Percentiles rank a stretch among this genome's conserved stretches.
phyloP scores from a whole-genome alignment of 2,888 invertebrate genomes.

The Lasiommata megera region DNA sequence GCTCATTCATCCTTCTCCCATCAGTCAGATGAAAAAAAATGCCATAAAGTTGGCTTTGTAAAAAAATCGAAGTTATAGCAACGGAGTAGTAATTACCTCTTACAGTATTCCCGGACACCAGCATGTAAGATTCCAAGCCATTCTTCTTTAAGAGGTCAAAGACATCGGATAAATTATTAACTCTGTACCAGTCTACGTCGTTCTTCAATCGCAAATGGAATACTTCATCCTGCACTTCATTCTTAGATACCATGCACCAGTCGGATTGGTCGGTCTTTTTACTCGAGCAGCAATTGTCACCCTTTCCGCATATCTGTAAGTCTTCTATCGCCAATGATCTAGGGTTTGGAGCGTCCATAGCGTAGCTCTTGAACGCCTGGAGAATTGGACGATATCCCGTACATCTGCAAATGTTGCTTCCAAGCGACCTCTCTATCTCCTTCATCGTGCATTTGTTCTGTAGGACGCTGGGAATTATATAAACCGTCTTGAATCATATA shows the following conservation, averaged over 20 bases:
- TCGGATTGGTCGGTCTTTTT: slow-evolving; percentile 35
- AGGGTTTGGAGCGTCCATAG: slow-evolving; percentile 63
- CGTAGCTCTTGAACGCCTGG: slow-evolving; percentile 83
- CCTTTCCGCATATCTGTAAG: slow-evolving; percentile 47
- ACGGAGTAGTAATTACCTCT: slow-evolving; percentile 28
- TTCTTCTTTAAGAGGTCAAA: slow-evolving; percentile 72
- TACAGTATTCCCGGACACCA: slow-evolving; percentile 82
- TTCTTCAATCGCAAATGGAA: slow-evolving; percentile 54
- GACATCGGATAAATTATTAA: slow-evolving; percentile 68
- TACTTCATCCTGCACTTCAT: slow-evolving; percentile 59
- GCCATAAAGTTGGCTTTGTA: too few species aligned
- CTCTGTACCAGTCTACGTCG: slow-evolving; percentile 76
- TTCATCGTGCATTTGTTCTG: slow-evolving; percentile 72
- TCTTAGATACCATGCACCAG: slow-evolving; percentile 64
- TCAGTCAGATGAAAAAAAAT: too few species aligned
- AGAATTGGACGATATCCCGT: slow-evolving; percentile 85
- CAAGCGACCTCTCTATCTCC: slow-evolving; percentile 84
- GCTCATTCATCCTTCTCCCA: too few species aligned
- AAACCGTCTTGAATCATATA: background rate
- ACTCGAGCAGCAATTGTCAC: background rate
- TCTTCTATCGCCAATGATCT: slow-evolving; percentile 53
- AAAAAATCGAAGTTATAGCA: too few species aligned
- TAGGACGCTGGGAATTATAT: background rate
- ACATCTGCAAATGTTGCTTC: slow-evolving; percentile 88
- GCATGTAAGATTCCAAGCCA: slow-evolving; percentile 76